Evolutionary conservation across 1,140 invertebrate genomes (phyloP).

Genomic region (Scylla paramamosain): DNA sequence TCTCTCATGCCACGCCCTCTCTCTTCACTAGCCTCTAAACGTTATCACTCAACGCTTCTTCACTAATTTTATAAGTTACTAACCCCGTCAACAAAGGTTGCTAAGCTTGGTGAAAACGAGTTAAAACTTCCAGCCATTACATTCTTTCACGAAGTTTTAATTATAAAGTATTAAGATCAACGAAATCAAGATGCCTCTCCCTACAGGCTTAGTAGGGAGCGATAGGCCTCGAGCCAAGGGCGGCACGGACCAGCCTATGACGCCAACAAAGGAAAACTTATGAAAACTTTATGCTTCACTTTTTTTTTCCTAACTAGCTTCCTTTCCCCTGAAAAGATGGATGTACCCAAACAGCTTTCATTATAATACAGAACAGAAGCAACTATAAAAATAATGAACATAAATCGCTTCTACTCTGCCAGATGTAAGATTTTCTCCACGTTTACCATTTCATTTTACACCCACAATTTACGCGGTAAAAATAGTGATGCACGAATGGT

Average conservation of each 20-base stretch:
- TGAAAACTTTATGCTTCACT: background rate
- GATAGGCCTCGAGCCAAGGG: background rate
- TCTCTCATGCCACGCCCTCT: background rate
- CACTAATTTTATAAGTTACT: background rate
- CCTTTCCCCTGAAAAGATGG: background rate
- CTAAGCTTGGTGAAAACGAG: background rate
- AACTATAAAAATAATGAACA: too few species aligned
- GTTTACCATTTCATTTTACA: too few species aligned
- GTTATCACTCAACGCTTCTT: background rate
- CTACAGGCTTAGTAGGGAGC: background rate
- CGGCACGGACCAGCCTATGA: background rate
- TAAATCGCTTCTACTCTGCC: too few species aligned
- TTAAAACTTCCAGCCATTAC: background rate
- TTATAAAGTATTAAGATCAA: background rate
- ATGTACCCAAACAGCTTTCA: too few species aligned
- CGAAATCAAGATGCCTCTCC: background rate
- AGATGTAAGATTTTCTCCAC: too few species aligned
- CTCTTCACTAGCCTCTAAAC: too few species aligned
- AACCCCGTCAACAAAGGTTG: background rate
- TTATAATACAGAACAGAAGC: too few species aligned
- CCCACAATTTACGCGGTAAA: too few species aligned
- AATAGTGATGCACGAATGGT: too few species aligned
- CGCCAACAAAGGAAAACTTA: background rate
- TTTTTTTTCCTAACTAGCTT: background rate
- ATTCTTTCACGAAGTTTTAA: conserved; percentile 1